Percentiles rank a stretch among this genome's conserved stretches.
Conservation (phyloP, 2,113 vertebrate species). For the Verasper variegatus region DNA sequence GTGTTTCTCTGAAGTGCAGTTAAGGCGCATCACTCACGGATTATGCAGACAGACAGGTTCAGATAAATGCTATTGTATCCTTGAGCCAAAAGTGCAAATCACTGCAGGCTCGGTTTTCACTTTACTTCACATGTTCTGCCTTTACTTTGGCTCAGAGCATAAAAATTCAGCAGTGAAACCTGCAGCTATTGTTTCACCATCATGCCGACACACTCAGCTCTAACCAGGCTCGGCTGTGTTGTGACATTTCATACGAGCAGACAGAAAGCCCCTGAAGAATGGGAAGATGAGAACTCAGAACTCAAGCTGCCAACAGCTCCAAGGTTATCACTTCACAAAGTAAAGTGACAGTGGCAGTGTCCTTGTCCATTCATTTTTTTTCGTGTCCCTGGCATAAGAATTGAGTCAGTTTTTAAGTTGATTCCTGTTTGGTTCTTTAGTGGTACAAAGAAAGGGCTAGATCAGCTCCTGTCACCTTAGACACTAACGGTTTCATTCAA, state of each 20-base stretch:
- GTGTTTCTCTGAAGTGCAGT: constrained; percentile 49
- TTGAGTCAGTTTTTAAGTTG: constrained; percentile 31
- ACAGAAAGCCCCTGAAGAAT: constrained; percentile 26
- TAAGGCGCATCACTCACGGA: constrained; percentile 44
- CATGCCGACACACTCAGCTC: too few species aligned
- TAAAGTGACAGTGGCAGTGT: constrained; percentile 48
- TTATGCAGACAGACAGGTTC: constrained; percentile 52
- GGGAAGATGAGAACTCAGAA: constrained; percentile 1
- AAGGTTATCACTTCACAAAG: constrained; percentile 48
- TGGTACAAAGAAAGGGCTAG: constrained; percentile 8
- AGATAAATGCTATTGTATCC: constrained; percentile 37
- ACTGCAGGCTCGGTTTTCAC: constrained; percentile 25
- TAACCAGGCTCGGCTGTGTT: constrained; percentile 22
- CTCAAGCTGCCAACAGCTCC: constrained; percentile 20
- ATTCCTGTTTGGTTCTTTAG: constrained; percentile 4
- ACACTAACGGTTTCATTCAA: neutral
- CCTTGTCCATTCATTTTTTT: constrained; percentile 32
- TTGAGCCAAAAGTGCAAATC: constrained; percentile 57
- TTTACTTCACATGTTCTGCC: constrained; percentile 35
- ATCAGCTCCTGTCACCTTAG: neutral
- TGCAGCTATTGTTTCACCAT: neutral
- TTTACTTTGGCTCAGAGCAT: constrained; percentile 1
- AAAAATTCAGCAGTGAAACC: constrained; percentile 1
- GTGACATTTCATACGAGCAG: constrained; percentile 46
- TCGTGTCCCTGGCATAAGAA: constrained; percentile 40